phyloP scores from a whole-genome alignment of 2,888 invertebrate species.

The Melieria omissa region DNA sequence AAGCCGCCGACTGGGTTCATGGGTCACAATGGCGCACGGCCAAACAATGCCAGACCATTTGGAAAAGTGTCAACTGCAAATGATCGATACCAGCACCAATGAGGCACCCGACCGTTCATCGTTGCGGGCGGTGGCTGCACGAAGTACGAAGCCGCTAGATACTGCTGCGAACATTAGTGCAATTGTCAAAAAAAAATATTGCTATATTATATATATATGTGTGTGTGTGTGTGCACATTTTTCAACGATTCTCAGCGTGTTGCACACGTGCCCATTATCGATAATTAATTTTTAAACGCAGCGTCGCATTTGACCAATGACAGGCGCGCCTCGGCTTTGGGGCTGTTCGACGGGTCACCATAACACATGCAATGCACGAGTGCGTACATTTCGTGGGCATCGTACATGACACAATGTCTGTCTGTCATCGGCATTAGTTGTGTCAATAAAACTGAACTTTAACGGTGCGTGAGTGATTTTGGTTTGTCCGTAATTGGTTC shows the following conservation, averaged over 20 bases:
- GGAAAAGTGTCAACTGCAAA: constrained; percentile 31
- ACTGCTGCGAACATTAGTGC: too few species aligned
- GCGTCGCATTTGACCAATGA: constrained; percentile 10
- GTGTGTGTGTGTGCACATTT: neutral
- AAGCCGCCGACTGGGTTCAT: neutral
- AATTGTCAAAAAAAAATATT: neutral
- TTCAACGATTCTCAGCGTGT: neutral
- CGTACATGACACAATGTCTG: too few species aligned
- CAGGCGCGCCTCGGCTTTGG: neutral
- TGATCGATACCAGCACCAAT: constrained; percentile 24
- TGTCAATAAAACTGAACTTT: too few species aligned
- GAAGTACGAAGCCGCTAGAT: neutral
- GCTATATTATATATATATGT: constrained; percentile 4
- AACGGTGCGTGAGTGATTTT: neutral
- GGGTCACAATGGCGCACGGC: neutral
- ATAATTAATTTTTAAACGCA: constrained; percentile 29
- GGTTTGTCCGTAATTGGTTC: constrained; percentile 6
- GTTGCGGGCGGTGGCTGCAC: neutral
- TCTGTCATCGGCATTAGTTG: too few species aligned
- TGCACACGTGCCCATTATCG: constrained; percentile 26
- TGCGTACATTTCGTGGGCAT: too few species aligned
- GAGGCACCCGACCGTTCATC: constrained; percentile 17
- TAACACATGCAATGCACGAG: too few species aligned
- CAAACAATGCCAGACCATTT: constrained; percentile 11
- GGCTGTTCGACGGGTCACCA: neutral